Evolutionary conservation across 2,113 vertebrate species (phyloP).

Genomic region (Rhinoderma darwinii): DNA sequence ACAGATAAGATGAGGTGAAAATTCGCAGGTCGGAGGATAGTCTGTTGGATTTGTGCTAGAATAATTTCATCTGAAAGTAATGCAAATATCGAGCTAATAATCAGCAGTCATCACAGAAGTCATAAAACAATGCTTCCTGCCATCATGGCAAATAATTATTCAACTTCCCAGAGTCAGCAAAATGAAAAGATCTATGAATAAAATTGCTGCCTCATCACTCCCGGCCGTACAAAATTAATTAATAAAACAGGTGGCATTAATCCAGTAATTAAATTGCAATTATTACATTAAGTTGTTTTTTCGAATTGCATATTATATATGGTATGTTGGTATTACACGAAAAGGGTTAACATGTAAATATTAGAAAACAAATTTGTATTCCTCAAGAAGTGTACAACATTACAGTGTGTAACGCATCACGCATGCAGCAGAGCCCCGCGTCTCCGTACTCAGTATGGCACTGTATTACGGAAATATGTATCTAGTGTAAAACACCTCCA

Average conservation of each 20-base stretch:
- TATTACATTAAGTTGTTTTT: neutral
- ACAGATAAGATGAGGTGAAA: neutral
- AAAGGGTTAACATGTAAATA: neutral
- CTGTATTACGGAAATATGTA: too few relatives aligned
- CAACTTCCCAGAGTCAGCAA: constrained; percentile 47
- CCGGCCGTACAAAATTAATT: constrained; percentile 16
- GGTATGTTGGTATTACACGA: neutral
- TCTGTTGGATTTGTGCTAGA: neutral
- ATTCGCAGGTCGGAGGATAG: neutral
- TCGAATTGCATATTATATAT: neutral
- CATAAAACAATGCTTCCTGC: constrained; percentile 44
- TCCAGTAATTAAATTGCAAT: constrained; percentile 1
- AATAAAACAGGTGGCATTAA: constrained; percentile 45
- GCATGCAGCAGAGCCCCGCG: too few relatives aligned
- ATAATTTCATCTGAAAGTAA: constrained; percentile 24
- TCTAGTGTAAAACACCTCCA: too few relatives aligned
- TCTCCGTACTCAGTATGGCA: too few relatives aligned
- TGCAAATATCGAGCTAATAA: constrained; percentile 34
- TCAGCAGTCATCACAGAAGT: constrained; percentile 35
- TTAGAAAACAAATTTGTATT: neutral
- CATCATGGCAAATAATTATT: constrained; percentile 50
- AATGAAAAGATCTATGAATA: constrained; percentile 45
- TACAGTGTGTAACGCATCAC: too few relatives aligned
- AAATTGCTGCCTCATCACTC: constrained; percentile 45
- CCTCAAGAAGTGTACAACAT: too few relatives aligned